phyloP scores from a whole-genome alignment of 2,113 vertebrate genomes.

The Triplophysa rosa region DNA sequence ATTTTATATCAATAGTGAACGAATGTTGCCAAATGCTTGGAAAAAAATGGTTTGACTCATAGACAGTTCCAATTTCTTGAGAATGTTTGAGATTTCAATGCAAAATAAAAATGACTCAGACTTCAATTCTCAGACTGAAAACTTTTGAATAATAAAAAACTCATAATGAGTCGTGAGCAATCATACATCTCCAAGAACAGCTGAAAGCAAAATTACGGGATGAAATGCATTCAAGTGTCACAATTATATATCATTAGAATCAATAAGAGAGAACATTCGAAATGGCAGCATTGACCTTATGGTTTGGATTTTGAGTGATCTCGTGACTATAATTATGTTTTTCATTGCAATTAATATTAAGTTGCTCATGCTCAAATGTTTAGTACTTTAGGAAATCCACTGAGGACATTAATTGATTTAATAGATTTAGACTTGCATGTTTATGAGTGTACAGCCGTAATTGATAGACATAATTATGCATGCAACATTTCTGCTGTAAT shows the following conservation, averaged over 20 bases:
- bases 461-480: conserved; percentile 44
- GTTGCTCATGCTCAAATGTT: conserved; percentile 3
- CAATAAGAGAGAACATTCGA: neutral
- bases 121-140: neutral
- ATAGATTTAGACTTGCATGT: neutral
- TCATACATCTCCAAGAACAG: neutral
- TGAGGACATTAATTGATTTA: neutral
- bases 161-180: neutral
- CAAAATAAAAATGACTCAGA: neutral
- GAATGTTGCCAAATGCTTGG: neutral
- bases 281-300: conserved; percentile 4
- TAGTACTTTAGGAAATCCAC: neutral
- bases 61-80: neutral
- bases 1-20: conserved; percentile 13
- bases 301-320: neutral
- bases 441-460: conserved; percentile 19
- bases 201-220: neutral
- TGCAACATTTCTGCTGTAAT: conserved; percentile 27
- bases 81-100: neutral
- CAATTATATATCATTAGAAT: neutral
- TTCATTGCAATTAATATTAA: conserved; percentile 27
- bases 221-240: neutral
- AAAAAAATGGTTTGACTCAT: neutral
- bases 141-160: neutral
- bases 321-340: neutral